phyloP scores from a whole-genome alignment of 2,113 vertebrate species.

The Macquaria ambigua region DNA sequence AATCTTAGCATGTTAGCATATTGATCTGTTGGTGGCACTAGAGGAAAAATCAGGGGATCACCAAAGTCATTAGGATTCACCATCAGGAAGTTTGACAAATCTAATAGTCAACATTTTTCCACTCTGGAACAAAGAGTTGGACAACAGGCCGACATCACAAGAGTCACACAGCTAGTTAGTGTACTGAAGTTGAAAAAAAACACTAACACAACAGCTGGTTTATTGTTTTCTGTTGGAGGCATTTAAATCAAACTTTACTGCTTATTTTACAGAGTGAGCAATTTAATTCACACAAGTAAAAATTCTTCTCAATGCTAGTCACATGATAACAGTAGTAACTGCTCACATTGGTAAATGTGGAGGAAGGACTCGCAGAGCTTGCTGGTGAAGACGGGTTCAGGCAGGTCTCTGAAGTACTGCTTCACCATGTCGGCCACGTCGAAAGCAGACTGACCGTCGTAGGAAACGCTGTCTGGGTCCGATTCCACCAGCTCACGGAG shows the following conservation, averaged over 20 bases:
- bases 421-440: slow-evolving; percentile 95
- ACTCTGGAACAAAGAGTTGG: neutral
- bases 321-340: neutral
- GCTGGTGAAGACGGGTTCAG: slow-evolving; percentile 89
- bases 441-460: slow-evolving; percentile 88
- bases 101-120: no score
- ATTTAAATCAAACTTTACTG: neutral
- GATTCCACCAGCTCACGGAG: slow-evolving; percentile 90
- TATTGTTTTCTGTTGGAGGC: neutral
- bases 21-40: no score
- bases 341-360: slow-evolving; percentile 92
- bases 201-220: neutral
- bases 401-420: slow-evolving; percentile 93
- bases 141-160: neutral
- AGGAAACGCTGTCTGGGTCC: slow-evolving; percentile 82
- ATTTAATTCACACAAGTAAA: neutral
- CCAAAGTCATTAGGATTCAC: no score
- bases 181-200: no score
- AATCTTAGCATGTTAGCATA: neutral
- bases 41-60: no score
- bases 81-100: no score
- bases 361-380: slow-evolving; percentile 91
- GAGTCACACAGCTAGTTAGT: no score
- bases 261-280: neutral
- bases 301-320: neutral